Evolutionary conservation across 1,140 invertebrate genomes (phyloP).

Genomic region (Sinella curviseta): DNA sequence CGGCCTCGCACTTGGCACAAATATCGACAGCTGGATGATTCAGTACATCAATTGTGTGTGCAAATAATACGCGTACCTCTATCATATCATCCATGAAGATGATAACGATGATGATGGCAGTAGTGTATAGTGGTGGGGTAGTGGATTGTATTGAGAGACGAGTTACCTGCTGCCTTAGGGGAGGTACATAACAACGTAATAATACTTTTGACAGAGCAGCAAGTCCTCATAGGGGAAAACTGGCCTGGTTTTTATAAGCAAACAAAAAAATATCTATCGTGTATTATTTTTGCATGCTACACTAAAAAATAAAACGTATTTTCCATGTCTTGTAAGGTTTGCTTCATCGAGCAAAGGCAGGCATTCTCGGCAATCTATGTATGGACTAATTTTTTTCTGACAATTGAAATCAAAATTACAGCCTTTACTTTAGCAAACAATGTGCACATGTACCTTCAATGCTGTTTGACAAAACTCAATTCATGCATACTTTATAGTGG

Average conservation of each 20-base stretch:
- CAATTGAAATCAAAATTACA: constrained; percentile 9
- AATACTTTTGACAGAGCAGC: background rate
- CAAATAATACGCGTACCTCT: background rate
- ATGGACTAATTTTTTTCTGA: background rate
- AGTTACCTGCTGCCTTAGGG: constrained; percentile 8
- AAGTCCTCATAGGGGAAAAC: too few species aligned
- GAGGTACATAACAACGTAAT: constrained; percentile 12
- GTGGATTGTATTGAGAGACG: background rate
- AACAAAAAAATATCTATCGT: background rate
- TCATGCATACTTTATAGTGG: background rate
- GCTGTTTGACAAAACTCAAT: background rate
- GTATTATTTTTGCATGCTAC: background rate
- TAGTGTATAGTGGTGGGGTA: too few species aligned
- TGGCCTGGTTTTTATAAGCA: background rate
- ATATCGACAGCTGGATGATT: constrained; percentile 24
- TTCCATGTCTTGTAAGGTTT: too few species aligned
- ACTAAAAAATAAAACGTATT: too few species aligned
- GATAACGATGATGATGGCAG: background rate
- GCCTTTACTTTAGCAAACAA: background rate
- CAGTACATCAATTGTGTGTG: background rate
- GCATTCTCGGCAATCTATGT: too few species aligned
- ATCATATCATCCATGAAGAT: background rate
- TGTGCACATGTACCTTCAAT: background rate
- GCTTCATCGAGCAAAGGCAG: too few species aligned
- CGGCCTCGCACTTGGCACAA: constrained; percentile 17